A percentile compares a stretch with the other conserved stretches of the same genome.
Conservation (phyloP, 1,140 invertebrate genomes). For the Yoshiicerus persimilis region DNA sequence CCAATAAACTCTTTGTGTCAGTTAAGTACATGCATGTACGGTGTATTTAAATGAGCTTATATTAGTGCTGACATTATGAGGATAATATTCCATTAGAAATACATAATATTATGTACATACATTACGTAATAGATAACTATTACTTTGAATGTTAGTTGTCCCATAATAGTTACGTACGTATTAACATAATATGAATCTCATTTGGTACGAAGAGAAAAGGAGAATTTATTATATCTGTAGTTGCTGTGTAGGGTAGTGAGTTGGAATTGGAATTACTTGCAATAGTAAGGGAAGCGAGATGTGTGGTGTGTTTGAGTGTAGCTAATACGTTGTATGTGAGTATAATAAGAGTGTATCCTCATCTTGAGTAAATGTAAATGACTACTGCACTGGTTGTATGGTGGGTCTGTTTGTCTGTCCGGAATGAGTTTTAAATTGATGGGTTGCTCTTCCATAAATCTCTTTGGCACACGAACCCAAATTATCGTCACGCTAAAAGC, state of each 20-base stretch:
- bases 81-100: not conserved
- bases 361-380: not conserved
- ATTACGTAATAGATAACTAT: not conserved
- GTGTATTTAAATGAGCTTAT: not conserved
- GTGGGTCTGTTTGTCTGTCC: not conserved
- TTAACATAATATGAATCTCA: not conserved
- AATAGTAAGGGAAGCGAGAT: not conserved
- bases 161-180: not conserved
- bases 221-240: not conserved
- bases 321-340: not conserved
- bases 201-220: not conserved
- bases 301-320: not conserved
- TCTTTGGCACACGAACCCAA: constrained; percentile 21
- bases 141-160: not conserved
- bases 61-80: not conserved
- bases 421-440: constrained; percentile 7
- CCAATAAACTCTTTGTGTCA: not conserved
- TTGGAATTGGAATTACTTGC: no score
- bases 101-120: not conserved
- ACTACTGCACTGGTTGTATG: not conserved
- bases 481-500: constrained; percentile 15
- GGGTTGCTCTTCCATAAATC: constrained; percentile 8
- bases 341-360: not conserved
- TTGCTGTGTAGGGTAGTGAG: no score
- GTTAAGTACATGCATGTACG: not conserved